These are phyloP conservation scores for Elaeidobius kamerunicus DNA, from an alignment of 2,888 invertebrate genomes.

Conservation along the genomic window DNA sequence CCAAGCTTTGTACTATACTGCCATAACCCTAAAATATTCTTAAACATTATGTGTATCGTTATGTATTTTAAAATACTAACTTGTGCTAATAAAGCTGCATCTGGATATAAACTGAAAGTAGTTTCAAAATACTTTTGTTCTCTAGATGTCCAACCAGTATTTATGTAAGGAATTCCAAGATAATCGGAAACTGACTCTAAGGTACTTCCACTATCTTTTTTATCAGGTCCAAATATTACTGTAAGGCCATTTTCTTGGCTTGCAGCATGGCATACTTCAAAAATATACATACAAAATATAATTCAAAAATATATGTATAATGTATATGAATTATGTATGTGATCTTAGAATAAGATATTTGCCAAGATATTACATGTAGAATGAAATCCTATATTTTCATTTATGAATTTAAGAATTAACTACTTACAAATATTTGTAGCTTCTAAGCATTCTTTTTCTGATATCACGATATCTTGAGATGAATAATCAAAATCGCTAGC, in stretches of 20 bases:
- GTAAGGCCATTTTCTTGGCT: conserved; percentile 56
- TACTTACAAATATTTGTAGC: conserved; percentile 16
- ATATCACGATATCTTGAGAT: not conserved
- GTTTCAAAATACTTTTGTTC: conserved; percentile 1
- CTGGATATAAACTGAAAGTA: conserved; percentile 37
- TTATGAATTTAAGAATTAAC: too few relatives aligned
- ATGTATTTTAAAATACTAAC: too few relatives aligned
- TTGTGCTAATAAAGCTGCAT: conserved; percentile 58
- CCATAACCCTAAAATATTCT: conserved; percentile 57
- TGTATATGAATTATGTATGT: too few relatives aligned
- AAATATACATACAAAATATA: too few relatives aligned
- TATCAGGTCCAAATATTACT: conserved; percentile 79
- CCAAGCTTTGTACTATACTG: conserved; percentile 63
- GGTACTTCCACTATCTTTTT: conserved; percentile 61
- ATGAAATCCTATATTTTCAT: too few relatives aligned
- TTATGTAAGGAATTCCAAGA: conserved; percentile 82
- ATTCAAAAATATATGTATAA: too few relatives aligned
- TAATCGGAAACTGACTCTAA: conserved; percentile 81
- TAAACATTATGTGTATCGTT: too few relatives aligned
- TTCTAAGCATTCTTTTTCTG: conserved; percentile 13
- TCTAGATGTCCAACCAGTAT: conserved; percentile 64
- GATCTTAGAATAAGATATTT: too few relatives aligned
- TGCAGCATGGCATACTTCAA: conserved; percentile 18
- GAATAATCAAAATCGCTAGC: not conserved
- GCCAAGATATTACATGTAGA: too few relatives aligned